Base-by-base conservation (phyloP, 2,888 invertebrate genomes). In the Hirtodrosophila histrioides region DNA sequence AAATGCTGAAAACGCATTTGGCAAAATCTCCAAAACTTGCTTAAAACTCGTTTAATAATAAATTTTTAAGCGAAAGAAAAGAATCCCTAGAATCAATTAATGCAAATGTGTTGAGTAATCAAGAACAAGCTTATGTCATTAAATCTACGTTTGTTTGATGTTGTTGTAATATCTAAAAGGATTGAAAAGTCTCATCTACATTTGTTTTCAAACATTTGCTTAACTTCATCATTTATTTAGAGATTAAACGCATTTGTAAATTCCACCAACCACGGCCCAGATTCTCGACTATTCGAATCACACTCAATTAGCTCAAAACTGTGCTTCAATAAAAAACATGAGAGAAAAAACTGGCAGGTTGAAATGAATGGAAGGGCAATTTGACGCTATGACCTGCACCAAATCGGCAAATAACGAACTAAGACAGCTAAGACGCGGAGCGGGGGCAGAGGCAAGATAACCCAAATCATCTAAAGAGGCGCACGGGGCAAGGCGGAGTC, bases 261-360 rank as follows among this genome's bases (percentile, higher is more conserved):
- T 60, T 67, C 51, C 58, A 69, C 46, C 56, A 29, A 51, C 50
- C 29, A 39, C 49, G 37, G 48, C 10, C 41, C 53, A 41, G 11
- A 40, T 27, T 23, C 24, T 63, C 29, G 43, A 55, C 37, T 49
- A 41, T 63, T 70, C 53, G 60, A 65, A 65, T 69, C 61, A 63
- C 69, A 75, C 82, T 78, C 78, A 75, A 81, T 81, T 81, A 78
- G 76, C 68, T 64, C 35, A 53, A 48, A 71, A 71, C 39, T 46
- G 46, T 24, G 48, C 36, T 12, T 4, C 27, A 43, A 48, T 46
- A 53, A 40, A 53, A 56, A 51, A 29, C 11, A 10, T 44, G 36
- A 36, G n/a, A 44, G 33, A 40, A 43, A 36, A 41, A 48, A 56
- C 7, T n/a, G 35, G 29, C 44, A 39, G 36, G 44, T n/a, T 17